Evolutionary conservation across 2,888 invertebrate genomes (phyloP).

Genomic region (Seira ritae): DNA sequence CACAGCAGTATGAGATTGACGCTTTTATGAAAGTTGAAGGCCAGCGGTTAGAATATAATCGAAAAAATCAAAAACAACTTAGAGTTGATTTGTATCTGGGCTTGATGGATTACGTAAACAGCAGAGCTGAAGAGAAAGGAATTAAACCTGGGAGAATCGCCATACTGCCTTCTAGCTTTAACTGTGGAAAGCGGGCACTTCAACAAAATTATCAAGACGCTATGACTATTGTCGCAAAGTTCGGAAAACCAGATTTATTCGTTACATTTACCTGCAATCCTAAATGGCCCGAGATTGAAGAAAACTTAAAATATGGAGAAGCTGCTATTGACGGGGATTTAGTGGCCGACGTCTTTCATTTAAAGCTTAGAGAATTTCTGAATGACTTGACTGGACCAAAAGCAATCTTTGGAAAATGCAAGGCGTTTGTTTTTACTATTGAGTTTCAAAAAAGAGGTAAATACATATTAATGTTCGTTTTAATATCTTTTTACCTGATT

Average conservation of each 20-base stretch:
- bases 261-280: constrained; percentile 76
- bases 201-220: constrained; percentile 76
- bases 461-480: not conserved
- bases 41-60: constrained; percentile 70
- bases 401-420: too few relatives aligned
- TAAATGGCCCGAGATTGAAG: constrained; percentile 75
- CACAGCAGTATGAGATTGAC: constrained; percentile 74
- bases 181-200: constrained; percentile 75
- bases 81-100: constrained; percentile 73
- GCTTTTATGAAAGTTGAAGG: constrained; percentile 74
- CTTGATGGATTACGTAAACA: constrained; percentile 68
- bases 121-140: not conserved
- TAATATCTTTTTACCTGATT: not conserved
- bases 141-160: constrained; percentile 73
- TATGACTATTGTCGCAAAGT: constrained; percentile 76
- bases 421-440: too few relatives aligned
- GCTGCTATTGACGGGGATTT: constrained; percentile 70
- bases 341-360: constrained; percentile 70
- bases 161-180: constrained; percentile 75
- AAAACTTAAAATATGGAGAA: constrained; percentile 48
- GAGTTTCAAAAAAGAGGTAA: too few relatives aligned
- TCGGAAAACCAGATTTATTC: constrained; percentile 76
- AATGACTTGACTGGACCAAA: constrained; percentile 66
- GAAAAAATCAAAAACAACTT: constrained; percentile 73
- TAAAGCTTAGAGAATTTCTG: constrained; percentile 71